Base-by-base conservation (phyloP, 1,140 invertebrate species). In the Lasioglossum albipes region DNA sequence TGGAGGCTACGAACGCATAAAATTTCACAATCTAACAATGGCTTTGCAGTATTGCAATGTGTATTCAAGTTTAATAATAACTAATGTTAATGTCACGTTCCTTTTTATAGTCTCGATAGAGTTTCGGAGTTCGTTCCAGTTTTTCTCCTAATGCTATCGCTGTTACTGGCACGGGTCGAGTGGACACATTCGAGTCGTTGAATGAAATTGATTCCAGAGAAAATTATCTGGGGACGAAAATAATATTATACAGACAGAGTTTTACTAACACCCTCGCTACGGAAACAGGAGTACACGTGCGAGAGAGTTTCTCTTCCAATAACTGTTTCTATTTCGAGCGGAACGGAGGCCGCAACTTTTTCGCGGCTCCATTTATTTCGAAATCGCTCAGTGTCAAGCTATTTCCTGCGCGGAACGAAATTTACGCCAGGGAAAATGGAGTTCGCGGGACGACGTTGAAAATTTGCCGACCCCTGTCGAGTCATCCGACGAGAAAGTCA, bases 321-420 rank as follows among this genome's bases (percentile, higher is more conserved):
- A 64, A 71, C 42, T 52, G 31, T 78, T 64, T 78, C 69, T 73
- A 66, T 79, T 66, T 57, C 61, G 9, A 79, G 62, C 45, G 12
- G n/a, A 42, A 9, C 16, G 18, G 18, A 20, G 22, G 20, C 42
- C n/a, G 22, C 27, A 72, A 72, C 70, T 74, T 79, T 74, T 59
- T 66, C 77, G 70, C 77, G 52, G 42, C 22, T 79, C 62, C 62
- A 49, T 79, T 79, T 79, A 79, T 79, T 74, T 79, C 71, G 66
- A 74, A 79, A 79, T 79, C 61, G 77, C 22, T 73, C 77, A 67
- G 62, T 74, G 71, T 79, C 77, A 36, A 74, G 77, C 62, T 49
- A 74, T 74, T 79, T 79, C 77, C 77, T 59, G 71, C 10, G 18
- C 49, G 70, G 57, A 79, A 79, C 62, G 71, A 79, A 79, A 79